phyloP scores from a whole-genome alignment of 2,797 vertebrate species.

The Pelochelys cantorii region DNA sequence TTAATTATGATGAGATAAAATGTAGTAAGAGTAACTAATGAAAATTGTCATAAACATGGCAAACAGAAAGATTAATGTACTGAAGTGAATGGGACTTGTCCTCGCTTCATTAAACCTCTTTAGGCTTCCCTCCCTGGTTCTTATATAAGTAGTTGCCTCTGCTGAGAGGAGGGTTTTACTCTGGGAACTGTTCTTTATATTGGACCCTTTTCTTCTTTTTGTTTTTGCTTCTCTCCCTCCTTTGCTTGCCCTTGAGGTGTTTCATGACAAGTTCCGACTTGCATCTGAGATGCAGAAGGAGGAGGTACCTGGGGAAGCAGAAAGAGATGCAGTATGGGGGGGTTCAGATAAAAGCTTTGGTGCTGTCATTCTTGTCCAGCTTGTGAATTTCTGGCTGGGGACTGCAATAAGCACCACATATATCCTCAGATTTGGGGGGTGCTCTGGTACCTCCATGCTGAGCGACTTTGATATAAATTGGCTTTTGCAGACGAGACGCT shows the following conservation, averaged over 20 bases:
- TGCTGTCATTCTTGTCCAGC: not conserved
- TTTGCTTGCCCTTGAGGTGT: conserved; percentile 64
- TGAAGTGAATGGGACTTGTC: conserved; percentile 10
- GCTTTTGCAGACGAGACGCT: not conserved
- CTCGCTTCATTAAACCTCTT: conserved; percentile 44
- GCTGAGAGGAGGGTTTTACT: conserved; percentile 13
- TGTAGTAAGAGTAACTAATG: not conserved
- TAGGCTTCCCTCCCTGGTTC: conserved; percentile 33
- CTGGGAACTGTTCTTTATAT: conserved; percentile 49
- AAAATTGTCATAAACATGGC: conserved; percentile 7
- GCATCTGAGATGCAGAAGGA: conserved; percentile 69
- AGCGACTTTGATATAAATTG: not conserved
- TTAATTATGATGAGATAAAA: not conserved
- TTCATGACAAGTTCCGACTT: conserved; percentile 66
- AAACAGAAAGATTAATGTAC: not conserved
- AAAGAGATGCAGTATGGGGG: not conserved
- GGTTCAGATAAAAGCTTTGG: conserved; percentile 69
- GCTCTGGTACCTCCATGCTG: not conserved
- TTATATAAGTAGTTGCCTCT: not conserved
- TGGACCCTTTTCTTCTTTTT: conserved; percentile 43
- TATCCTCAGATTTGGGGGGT: not conserved
- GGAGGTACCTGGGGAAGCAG: conserved; percentile 71
- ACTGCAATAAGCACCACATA: not conserved
- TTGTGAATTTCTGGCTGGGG: not conserved
- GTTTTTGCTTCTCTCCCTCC: conserved; percentile 36